Evolutionary conservation across 2,888 invertebrate genomes (phyloP).

Genomic region (Drosophila kokeensis): DNA sequence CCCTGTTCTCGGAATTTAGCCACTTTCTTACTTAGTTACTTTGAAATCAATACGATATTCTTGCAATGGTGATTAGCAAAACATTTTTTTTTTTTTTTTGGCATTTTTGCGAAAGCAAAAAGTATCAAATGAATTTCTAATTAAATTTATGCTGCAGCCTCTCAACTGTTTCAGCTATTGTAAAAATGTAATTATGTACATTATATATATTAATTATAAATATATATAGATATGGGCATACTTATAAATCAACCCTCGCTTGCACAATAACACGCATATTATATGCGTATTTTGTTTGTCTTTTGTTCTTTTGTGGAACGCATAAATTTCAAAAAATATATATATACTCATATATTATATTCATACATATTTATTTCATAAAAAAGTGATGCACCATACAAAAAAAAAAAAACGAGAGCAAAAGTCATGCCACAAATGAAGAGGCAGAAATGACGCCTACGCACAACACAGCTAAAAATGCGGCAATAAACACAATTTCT

Average conservation of each 20-base stretch:
- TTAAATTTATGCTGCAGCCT: not conserved
- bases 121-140: not conserved
- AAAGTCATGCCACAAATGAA: constrained; percentile 21
- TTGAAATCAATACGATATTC: not conserved
- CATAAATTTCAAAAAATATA: constrained; percentile 42
- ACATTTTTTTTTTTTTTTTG: not conserved
- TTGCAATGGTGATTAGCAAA: not conserved
- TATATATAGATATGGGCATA: not conserved
- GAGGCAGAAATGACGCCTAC: constrained; percentile 22
- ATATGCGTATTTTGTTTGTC: constrained; percentile 1
- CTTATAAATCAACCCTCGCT: constrained; percentile 21
- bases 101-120: not conserved
- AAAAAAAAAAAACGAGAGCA: constrained; percentile 25
- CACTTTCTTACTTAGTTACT: not conserved
- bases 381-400: constrained; percentile 31
- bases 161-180: not conserved
- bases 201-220: not conserved
- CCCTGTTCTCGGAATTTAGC: not conserved
- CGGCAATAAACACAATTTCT: constrained; percentile 21
- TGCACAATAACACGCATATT: not conserved
- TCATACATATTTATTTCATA: constrained; percentile 13
- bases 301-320: constrained; percentile 36
- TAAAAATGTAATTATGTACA: not conserved
- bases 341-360: constrained; percentile 3
- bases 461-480: constrained; percentile 17